These are phyloP conservation scores for Physeter macrocephalus DNA, from an alignment of 2,113 vertebrate genomes.

Conservation along the genomic window DNA sequence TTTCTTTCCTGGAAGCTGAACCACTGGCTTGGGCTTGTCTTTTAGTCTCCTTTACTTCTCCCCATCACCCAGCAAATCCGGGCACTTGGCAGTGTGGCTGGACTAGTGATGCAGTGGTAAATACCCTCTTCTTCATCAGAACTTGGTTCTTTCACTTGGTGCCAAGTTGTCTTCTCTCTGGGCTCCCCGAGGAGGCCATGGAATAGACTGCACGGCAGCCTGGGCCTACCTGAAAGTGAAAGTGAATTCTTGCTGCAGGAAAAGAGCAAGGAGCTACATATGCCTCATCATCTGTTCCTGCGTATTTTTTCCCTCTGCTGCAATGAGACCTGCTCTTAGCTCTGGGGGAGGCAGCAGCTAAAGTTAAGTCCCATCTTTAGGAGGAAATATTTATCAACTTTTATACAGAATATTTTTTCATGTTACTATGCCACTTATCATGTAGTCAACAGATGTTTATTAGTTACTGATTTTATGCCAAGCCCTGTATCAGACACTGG, in stretches of 20 bases:
- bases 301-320: conserved; percentile 29
- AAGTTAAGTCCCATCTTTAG: conserved; percentile 31
- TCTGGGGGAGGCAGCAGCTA: conserved; percentile 37
- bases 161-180: conserved; percentile 40
- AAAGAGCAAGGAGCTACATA: conserved; percentile 66
- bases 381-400: conserved; percentile 50
- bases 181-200: background rate
- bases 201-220: conserved; percentile 1
- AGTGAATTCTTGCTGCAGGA: conserved; percentile 42
- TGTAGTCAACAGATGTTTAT: background rate
- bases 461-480: background rate
- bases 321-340: conserved; percentile 53
- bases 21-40: background rate
- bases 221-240: conserved; percentile 61
- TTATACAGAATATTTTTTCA: background rate
- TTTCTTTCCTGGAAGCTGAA: background rate
- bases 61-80: background rate
- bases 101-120: background rate
- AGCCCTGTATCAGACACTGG: conserved; percentile 6
- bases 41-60: background rate
- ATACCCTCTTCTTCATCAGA: background rate
- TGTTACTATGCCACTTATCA: background rate
- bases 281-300: conserved; percentile 59
- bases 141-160: conserved; percentile 25
- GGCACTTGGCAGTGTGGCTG: background rate